Evolutionary conservation across 1,140 invertebrate genomes (phyloP).

Genomic region (Tyrophagus putrescentiae): DNA sequence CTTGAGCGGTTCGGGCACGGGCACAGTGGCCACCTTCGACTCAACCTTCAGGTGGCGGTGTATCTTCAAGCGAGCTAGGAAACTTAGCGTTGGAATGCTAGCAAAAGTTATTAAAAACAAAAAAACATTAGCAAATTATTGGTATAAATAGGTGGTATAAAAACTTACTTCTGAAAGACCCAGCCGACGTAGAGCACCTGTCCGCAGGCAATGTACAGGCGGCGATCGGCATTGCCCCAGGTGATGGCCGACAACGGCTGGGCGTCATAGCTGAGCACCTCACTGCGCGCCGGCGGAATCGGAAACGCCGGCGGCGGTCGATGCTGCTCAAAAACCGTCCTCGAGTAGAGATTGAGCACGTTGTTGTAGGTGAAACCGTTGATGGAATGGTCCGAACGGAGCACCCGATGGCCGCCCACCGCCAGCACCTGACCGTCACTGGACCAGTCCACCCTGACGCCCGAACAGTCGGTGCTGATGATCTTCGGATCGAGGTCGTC

Average conservation of each 20-base stretch:
- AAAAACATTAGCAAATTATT: not conserved
- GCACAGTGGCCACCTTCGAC: conserved; percentile 47
- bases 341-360: conserved; percentile 55
- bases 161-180: conserved; percentile 38
- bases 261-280: conserved; percentile 35
- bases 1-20: conserved; percentile 66
- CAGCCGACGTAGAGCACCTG: conserved; percentile 66
- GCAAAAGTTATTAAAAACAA: not conserved
- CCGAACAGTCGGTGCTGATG: conserved; percentile 62
- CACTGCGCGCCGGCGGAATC: not conserved
- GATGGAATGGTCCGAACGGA: not conserved
- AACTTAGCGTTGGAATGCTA: conserved; percentile 67
- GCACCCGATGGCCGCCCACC: conserved; percentile 52
- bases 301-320: not conserved
- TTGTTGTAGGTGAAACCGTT: conserved; percentile 41
- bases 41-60: conserved; percentile 43
- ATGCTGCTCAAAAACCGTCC: not conserved
- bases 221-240: conserved; percentile 91
- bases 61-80: conserved; percentile 60
- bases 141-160: conserved; percentile 35
- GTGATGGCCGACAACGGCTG: conserved; percentile 76
- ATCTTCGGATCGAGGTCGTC: conserved; percentile 77
- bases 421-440: conserved; percentile 81
- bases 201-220: conserved; percentile 82
- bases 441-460: conserved; percentile 76